Conservation (phyloP, 92 coral and sea anemone genomes). For the Zoanthus gigantus region DNA sequence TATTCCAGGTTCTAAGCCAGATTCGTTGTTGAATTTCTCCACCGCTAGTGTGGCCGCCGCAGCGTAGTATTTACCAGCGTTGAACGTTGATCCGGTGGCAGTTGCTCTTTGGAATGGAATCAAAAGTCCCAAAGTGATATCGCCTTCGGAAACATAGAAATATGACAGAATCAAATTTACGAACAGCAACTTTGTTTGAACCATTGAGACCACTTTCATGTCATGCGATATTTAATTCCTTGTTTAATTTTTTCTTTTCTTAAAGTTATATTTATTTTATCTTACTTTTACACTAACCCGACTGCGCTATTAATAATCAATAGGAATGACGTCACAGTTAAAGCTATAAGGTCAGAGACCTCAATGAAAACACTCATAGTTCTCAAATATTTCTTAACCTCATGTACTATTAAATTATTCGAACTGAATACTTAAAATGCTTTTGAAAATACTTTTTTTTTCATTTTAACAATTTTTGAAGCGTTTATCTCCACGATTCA, state of each 20-base stretch:
- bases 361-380: neutral
- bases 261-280: neutral
- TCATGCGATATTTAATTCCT: neutral
- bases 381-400: neutral
- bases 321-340: constrained; percentile 14
- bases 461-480: neutral
- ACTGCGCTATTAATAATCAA: neutral
- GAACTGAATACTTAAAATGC: neutral
- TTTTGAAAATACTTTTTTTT: neutral
- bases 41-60: constrained; percentile 83
- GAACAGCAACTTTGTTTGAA: neutral
- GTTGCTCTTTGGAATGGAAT: constrained; percentile 65
- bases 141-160: constrained; percentile 58
- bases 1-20: constrained; percentile 63
- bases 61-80: constrained; percentile 77
- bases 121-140: constrained; percentile 84
- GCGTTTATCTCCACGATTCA: too few relatives aligned
- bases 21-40: constrained; percentile 82
- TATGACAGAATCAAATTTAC: neutral
- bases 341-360: neutral
- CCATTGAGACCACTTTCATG: neutral
- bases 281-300: neutral
- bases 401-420: neutral
- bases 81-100: constrained; percentile 38
- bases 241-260: neutral